These are phyloP conservation scores for Grapholita molesta DNA, from an alignment of 1,140 invertebrate genomes.

Conservation along the genomic window DNA sequence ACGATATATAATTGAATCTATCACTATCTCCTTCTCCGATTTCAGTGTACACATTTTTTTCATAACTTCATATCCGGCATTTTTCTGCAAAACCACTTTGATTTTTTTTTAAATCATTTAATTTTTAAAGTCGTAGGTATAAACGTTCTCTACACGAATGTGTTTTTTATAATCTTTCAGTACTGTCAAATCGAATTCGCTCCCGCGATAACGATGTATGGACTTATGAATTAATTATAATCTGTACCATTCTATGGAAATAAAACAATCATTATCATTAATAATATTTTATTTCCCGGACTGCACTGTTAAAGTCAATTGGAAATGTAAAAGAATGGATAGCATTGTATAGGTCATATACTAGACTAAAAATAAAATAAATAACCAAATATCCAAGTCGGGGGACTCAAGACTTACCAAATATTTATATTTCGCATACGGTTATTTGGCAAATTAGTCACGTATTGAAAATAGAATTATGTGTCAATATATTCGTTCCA, in stretches of 20 bases:
- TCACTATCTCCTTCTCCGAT: too few species aligned
- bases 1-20: too few species aligned
- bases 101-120: too few species aligned
- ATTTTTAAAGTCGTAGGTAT: background rate
- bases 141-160: too few species aligned
- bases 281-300: background rate
- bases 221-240: background rate
- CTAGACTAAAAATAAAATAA: background rate
- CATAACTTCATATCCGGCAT: too few species aligned
- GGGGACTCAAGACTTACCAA: background rate
- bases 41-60: too few species aligned
- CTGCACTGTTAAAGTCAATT: background rate
- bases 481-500: background rate
- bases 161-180: too few species aligned
- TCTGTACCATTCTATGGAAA: background rate
- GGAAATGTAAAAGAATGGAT: background rate
- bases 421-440: background rate
- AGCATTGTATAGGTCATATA: background rate
- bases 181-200: too few species aligned
- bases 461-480: background rate
- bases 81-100: too few species aligned
- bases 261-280: background rate
- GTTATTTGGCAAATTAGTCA: background rate
- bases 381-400: background rate
- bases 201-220: too few species aligned